Evolutionary conservation across 2,888 invertebrate genomes (phyloP).

Genomic region (Sinelater perroti): DNA sequence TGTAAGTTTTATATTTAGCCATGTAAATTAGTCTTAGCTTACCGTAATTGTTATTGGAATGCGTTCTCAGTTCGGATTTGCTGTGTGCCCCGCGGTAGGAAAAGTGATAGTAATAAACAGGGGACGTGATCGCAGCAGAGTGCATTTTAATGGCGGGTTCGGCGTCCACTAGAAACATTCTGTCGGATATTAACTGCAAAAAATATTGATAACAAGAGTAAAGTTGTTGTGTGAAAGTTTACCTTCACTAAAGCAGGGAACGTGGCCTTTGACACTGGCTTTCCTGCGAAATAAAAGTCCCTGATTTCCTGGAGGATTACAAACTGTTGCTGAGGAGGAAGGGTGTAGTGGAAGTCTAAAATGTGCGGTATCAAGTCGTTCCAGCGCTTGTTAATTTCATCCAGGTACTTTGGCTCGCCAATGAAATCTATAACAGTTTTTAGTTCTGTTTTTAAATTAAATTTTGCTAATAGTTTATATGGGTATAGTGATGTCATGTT

Average conservation of each 20-base stretch:
- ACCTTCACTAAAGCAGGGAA: constrained; percentile 49
- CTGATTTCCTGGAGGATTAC: constrained; percentile 52
- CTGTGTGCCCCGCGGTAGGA: constrained; percentile 68
- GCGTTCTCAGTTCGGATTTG: constrained; percentile 64
- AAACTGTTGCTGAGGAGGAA: constrained; percentile 43
- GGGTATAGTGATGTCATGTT: too few relatives aligned
- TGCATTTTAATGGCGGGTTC: constrained; percentile 70
- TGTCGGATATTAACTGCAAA: constrained; percentile 70
- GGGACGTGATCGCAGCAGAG: constrained; percentile 64
- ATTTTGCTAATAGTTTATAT: background rate
- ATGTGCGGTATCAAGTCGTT: constrained; percentile 55
- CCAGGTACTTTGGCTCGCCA: constrained; percentile 46
- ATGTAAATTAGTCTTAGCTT: constrained; percentile 43
- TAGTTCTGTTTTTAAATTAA: background rate
- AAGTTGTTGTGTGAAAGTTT: too few relatives aligned
- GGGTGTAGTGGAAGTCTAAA: constrained; percentile 57
- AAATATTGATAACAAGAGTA: too few relatives aligned
- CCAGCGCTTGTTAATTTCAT: constrained; percentile 54
- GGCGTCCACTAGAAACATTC: constrained; percentile 69
- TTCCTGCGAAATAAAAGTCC: constrained; percentile 53
- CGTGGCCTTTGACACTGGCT: constrained; percentile 49
- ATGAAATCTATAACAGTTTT: constrained; percentile 51
- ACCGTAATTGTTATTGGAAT: constrained; percentile 67
- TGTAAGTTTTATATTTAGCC: too few relatives aligned
- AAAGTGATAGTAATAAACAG: constrained; percentile 74